phyloP scores from a whole-genome alignment of 2,888 invertebrate species.

The Priocnemis perturbator region DNA sequence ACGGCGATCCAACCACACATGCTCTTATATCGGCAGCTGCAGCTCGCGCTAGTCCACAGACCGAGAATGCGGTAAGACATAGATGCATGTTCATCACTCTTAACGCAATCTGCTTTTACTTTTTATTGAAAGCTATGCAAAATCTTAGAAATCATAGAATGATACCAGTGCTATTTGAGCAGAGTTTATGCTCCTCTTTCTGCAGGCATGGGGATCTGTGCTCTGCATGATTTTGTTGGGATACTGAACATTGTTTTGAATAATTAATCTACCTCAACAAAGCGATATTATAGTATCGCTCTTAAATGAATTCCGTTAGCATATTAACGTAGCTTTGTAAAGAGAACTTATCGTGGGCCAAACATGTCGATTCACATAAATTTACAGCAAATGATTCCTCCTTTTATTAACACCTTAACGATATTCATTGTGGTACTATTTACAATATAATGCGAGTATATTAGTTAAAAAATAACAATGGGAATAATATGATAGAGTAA shows the following conservation, averaged over 20 bases:
- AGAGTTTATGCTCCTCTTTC: conserved; percentile 21
- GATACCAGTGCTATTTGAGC: conserved; percentile 19
- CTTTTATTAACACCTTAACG: too few species aligned
- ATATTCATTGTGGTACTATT: too few species aligned
- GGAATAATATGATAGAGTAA: not conserved
- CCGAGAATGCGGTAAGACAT: conserved; percentile 81
- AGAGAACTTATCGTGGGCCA: too few species aligned
- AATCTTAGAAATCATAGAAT: conserved; percentile 23
- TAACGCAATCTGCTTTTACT: conserved; percentile 33
- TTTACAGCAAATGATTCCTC: too few species aligned
- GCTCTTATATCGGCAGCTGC: conserved; percentile 77
- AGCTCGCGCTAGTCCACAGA: conserved; percentile 82
- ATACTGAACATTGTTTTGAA: conserved; percentile 6
- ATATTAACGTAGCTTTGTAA: too few species aligned
- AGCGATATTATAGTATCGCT: not conserved
- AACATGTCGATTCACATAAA: too few species aligned
- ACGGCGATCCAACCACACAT: conserved; percentile 79
- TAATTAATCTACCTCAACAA: not conserved
- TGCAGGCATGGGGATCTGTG: conserved; percentile 42
- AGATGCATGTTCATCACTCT: conserved; percentile 34
- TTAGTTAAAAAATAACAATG: not conserved
- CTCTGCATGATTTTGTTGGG: conserved; percentile 42
- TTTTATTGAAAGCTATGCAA: conserved; percentile 26
- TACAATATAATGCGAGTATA: not conserved
- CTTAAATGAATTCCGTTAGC: too few species aligned